Base-by-base conservation (phyloP, 2,797 vertebrate species). In the Alca torda region DNA sequence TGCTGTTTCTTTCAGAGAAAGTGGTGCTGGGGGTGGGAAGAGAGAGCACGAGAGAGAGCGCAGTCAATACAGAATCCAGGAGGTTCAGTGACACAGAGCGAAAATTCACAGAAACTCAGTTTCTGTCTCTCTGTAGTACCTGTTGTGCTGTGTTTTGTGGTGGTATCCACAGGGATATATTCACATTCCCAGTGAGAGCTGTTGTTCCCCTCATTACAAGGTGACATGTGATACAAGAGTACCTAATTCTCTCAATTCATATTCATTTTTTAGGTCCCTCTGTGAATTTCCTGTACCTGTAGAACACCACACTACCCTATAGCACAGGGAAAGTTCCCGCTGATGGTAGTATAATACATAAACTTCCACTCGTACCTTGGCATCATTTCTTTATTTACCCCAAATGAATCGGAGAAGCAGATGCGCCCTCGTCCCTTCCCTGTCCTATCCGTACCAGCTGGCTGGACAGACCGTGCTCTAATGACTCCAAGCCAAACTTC, bases 301-400 rank as follows among this genome's bases (percentile, higher is more conserved):
- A 16, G 12, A 91, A 26, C 8, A 57, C 26, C 48, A 37, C 3
- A 1, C 8, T 59, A 16, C 25, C 7, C 15, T 56, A 14, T 16
- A 92, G 50, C 48, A 46, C 33, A 53, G 17, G 39, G n/a, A 15
- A 37, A 69, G 13, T 28, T 68, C 17, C 41, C 4, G 1, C 67
- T 59, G 37, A 14, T 43, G 56, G 16, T 68, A 26, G 19, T 12
- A 13, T 39, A 56, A 33, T 9, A 11, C 25, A 16, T 18, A 48
- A 17, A 57, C 64, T 68, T 84, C 46, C 33, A 21, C 35, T 83
- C 56, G 35, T 48, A 18, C 33, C 35, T 78, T 70, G 33, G 4
- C 24, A 31, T 57, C 0, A 0, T 61, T 68, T 28, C 24, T 28
- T 53, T 69, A 11, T 33, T 63, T 25, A 53, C 16, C 26, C 12